Conservation (phyloP, 2,797 vertebrate species). For the Oreochromis mossambicus region DNA sequence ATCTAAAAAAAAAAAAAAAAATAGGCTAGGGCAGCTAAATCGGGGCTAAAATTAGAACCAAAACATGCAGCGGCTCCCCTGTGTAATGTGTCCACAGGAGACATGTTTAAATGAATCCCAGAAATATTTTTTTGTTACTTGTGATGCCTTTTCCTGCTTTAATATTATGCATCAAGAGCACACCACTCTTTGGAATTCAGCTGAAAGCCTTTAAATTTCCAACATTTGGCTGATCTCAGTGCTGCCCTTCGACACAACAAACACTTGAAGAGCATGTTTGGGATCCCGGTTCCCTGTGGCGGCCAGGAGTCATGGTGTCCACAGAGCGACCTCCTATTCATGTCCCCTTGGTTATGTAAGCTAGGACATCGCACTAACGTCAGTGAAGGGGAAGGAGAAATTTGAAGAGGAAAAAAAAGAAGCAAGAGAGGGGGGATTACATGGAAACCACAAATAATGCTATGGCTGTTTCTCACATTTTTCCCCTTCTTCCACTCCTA, state of each 20-base stretch:
- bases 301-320: conserved; percentile 17
- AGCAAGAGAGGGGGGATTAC: background rate
- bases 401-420: conserved; percentile 2
- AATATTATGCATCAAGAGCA: background rate
- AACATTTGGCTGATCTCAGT: background rate
- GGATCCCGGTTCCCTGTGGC: background rate
- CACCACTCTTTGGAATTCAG: background rate
- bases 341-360: conserved; percentile 46
- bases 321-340: conserved; percentile 32
- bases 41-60: conserved; percentile 27
- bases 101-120: background rate
- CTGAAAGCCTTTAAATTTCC: background rate
- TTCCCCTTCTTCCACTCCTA: background rate
- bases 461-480: background rate
- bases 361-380: conserved; percentile 7
- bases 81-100: background rate
- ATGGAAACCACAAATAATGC: conserved; percentile 37
- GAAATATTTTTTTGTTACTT: background rate
- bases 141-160: background rate
- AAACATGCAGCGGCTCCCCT: conserved; percentile 1
- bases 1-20: conserved; percentile 21
- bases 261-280: background rate
- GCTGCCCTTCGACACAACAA: background rate
- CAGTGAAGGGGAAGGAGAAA: background rate
- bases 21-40: conserved; percentile 19